Percentiles rank a stretch among this genome's conserved stretches.
phyloP scores from a whole-genome alignment of 2,113 vertebrate species.

The Hemibagrus wyckioides region DNA sequence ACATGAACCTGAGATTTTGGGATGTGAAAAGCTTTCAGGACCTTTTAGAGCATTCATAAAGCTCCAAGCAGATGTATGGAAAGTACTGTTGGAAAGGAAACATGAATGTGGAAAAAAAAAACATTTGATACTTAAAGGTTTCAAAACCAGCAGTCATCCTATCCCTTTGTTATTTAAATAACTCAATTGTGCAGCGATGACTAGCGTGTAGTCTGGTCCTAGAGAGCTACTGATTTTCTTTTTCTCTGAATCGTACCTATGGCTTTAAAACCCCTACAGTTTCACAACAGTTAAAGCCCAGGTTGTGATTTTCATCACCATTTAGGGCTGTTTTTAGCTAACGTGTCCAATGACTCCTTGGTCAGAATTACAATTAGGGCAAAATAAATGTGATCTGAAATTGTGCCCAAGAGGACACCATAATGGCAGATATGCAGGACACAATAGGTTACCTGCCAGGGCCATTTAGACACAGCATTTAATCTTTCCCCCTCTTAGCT shows the following conservation, averaged over 20 bases:
- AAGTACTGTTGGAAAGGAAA: neutral
- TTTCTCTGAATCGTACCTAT: neutral
- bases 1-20: neutral
- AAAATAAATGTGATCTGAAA: conserved; percentile 31
- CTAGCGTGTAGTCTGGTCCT: neutral
- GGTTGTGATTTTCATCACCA: neutral
- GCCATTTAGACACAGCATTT: conserved; percentile 42
- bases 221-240: neutral
- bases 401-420: neutral
- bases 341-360: conserved; percentile 6
- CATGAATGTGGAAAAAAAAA: neutral
- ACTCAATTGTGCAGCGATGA: neutral
- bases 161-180: neutral
- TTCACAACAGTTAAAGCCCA: neutral
- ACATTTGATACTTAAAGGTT: neutral
- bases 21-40: neutral
- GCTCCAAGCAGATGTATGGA: neutral
- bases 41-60: neutral
- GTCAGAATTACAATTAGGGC: conserved; percentile 23
- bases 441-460: conserved; percentile 36
- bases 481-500: conserved; percentile 50
- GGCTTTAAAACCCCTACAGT: neutral
- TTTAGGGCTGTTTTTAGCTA: neutral
- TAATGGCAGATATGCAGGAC: conserved; percentile 38
- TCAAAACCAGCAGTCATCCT: neutral